phyloP scores from a whole-genome alignment of 2,888 invertebrate genomes.

The Emmelina monodactyla region DNA sequence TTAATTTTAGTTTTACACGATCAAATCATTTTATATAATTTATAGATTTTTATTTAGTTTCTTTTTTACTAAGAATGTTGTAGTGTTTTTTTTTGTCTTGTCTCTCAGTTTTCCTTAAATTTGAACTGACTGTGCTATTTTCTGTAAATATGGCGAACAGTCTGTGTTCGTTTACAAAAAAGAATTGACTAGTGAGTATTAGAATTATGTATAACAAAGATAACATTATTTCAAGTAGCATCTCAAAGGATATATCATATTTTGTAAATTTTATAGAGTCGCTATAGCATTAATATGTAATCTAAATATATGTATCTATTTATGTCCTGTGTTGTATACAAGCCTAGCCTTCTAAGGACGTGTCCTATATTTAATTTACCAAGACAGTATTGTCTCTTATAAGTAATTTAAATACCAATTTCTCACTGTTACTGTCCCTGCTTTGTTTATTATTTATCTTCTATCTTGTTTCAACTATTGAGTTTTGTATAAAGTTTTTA shows the following conservation, averaged over 20 bases:
- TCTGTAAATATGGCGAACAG: background rate
- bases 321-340: constrained; percentile 55
- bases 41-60: too few relatives aligned
- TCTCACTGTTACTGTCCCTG: too few relatives aligned
- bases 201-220: constrained; percentile 25
- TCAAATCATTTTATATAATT: too few relatives aligned
- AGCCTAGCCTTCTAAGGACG: constrained; percentile 61
- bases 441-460: too few relatives aligned
- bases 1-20: too few relatives aligned
- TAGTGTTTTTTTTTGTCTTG: too few relatives aligned
- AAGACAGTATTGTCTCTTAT: too few relatives aligned
- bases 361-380: constrained; percentile 21
- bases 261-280: constrained; percentile 66
- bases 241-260: constrained; percentile 65
- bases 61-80: too few relatives aligned
- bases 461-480: too few relatives aligned
- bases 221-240: constrained; percentile 60
- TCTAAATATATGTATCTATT: constrained; percentile 34
- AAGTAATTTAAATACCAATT: too few relatives aligned
- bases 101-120: too few relatives aligned
- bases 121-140: constrained; percentile 1
- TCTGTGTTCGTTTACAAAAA: constrained; percentile 18
- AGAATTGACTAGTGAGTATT: constrained; percentile 60
- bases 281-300: constrained; percentile 56
- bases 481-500: too few relatives aligned